These are phyloP conservation scores for Bubo bubo DNA, from an alignment of 2,113 vertebrate species.

Conservation along the genomic window DNA sequence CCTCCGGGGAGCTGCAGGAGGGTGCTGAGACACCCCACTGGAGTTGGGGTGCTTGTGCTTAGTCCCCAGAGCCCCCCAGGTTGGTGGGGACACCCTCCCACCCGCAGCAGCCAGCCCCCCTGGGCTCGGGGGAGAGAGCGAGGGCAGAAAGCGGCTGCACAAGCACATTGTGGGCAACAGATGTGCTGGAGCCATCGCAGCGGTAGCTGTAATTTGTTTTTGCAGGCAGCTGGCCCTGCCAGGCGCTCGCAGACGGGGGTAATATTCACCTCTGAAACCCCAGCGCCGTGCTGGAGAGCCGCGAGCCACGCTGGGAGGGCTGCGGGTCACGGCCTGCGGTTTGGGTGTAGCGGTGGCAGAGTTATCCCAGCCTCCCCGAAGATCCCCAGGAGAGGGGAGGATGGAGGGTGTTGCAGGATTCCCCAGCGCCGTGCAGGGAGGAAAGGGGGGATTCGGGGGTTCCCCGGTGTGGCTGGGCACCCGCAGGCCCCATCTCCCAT, in stretches of 20 bases:
- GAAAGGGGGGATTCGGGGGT: accelerated
- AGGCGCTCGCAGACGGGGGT: background rate
- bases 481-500: background rate
- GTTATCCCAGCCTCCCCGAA: background rate
- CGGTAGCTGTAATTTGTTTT: background rate
- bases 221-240: background rate
- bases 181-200: background rate
- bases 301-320: accelerated
- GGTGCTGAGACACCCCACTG: background rate
- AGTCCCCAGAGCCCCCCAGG: background rate
- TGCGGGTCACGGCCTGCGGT: background rate
- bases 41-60: accelerated
- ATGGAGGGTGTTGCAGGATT: background rate
- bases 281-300: background rate
- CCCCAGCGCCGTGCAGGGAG: accelerated
- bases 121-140: background rate
- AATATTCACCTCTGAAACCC: background rate
- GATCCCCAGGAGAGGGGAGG: background rate
- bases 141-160: background rate
- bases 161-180: background rate
- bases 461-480: accelerated
- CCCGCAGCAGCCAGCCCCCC: accelerated
- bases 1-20: background rate
- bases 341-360: background rate
- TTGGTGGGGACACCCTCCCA: accelerated